phyloP scores from a whole-genome alignment of 2,797 vertebrate species.

The Strix occidentalis region DNA sequence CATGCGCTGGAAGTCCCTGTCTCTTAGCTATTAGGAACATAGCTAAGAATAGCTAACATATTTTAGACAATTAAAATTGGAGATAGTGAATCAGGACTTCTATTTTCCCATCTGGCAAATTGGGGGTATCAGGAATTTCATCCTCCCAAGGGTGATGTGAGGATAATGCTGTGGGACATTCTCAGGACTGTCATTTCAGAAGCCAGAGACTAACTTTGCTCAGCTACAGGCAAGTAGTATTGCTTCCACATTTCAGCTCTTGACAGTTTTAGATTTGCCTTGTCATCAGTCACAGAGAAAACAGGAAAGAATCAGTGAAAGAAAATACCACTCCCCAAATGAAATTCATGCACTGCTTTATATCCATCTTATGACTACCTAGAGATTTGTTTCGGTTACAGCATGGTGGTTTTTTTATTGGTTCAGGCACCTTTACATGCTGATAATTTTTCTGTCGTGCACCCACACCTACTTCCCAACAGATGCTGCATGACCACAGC shows the following conservation, averaged over 20 bases:
- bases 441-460: not conserved
- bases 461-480: not conserved
- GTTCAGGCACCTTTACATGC: not conserved
- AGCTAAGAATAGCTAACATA: not conserved
- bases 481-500: not conserved
- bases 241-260: slow-evolving; percentile 4
- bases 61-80: not conserved
- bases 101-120: not conserved
- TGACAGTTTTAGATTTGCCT: not conserved
- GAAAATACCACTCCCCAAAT: not conserved
- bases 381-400: not conserved
- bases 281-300: not conserved
- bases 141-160: not conserved
- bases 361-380: not conserved
- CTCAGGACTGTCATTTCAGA: not conserved
- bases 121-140: not conserved
- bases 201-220: not conserved
- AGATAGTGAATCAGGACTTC: not conserved
- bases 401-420: not conserved
- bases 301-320: not conserved
- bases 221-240: not conserved
- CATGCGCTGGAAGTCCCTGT: not conserved
- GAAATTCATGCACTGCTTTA: not conserved
- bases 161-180: not conserved
- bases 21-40: not conserved